Conservation (phyloP, 2,888 invertebrate species). For the Teinopalpus imperialis region DNA sequence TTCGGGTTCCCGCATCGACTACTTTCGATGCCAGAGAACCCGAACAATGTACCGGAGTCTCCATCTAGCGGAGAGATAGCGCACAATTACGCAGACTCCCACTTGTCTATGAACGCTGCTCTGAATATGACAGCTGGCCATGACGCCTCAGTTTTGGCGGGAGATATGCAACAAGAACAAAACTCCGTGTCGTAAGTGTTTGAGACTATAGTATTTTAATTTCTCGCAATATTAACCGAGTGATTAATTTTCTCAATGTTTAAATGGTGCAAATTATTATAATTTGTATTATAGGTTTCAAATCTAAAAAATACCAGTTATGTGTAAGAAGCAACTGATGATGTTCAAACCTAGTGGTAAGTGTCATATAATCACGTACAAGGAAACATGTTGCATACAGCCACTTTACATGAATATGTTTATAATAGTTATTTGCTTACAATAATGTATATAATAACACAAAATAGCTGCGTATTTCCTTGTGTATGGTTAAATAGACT, state of each 20-base stretch:
- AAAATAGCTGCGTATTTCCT: conserved; percentile 47
- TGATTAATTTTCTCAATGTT: conserved; percentile 47
- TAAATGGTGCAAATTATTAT: conserved; percentile 48
- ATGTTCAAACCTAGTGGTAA: conserved; percentile 77
- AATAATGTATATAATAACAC: conserved; percentile 29
- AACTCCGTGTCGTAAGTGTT: conserved; percentile 61
- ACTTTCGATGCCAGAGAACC: conserved; percentile 85
- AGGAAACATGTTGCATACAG: conserved; percentile 47
- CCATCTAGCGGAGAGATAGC: conserved; percentile 73
- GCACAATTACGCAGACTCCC: conserved; percentile 75
- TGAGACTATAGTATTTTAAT: conserved; percentile 30
- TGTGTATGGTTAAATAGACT: conserved; percentile 54
- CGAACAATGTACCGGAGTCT: conserved; percentile 65
- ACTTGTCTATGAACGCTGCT: conserved; percentile 69
- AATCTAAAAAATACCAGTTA: conserved; percentile 29
- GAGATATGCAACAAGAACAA: conserved; percentile 62
- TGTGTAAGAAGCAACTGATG: conserved; percentile 67
- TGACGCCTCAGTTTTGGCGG: conserved; percentile 70
- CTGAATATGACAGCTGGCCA: conserved; percentile 80
- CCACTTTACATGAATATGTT: conserved; percentile 33
- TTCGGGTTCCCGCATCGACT: conserved; percentile 92
- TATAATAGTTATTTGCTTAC: conserved; percentile 35
- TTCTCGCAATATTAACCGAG: conserved; percentile 49
- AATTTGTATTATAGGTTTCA: conserved; percentile 26
- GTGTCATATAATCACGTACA: conserved; percentile 45